Percentiles rank a stretch among this genome's conserved stretches.
Conservation (phyloP, 2,797 vertebrate genomes). For the Sibirionetta formosa region DNA sequence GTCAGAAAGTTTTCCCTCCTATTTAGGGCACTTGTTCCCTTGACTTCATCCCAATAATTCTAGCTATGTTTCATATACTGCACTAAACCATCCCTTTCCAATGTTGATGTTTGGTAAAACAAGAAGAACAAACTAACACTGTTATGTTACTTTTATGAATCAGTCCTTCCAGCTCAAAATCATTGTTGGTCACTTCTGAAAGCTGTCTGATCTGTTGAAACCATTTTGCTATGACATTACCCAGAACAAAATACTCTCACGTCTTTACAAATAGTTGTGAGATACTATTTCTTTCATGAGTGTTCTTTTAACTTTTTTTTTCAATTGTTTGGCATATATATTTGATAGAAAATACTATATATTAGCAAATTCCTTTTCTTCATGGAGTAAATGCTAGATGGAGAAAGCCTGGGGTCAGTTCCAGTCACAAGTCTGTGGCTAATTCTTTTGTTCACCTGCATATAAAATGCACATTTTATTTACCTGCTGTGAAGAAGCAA, state of each 20-base stretch:
- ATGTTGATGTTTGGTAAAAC: background rate
- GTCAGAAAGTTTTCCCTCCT: background rate
- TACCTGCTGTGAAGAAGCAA: background rate
- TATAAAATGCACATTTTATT: constrained; percentile 26
- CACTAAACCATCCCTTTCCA: background rate
- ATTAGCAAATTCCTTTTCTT: constrained; percentile 22
- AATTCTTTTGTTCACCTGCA: background rate
- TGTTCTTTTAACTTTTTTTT: background rate
- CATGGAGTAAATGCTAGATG: background rate
- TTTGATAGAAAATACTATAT: background rate
- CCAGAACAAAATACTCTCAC: background rate
- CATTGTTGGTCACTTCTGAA: background rate
- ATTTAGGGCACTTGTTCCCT: background rate
- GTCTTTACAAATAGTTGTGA: background rate
- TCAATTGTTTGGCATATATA: background rate
- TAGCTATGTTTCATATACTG: background rate
- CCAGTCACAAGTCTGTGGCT: background rate
- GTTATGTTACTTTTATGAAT: background rate
- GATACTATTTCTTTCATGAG: background rate
- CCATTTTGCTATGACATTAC: background rate
- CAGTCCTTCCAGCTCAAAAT: background rate
- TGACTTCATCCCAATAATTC: background rate
- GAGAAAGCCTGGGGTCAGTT: background rate
- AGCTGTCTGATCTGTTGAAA: background rate
- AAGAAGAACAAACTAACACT: background rate